Percentiles rank a stretch among this genome's conserved stretches.
Conservation (phyloP, 2,113 vertebrate genomes). For the Petrocephalus microphthalmus region DNA sequence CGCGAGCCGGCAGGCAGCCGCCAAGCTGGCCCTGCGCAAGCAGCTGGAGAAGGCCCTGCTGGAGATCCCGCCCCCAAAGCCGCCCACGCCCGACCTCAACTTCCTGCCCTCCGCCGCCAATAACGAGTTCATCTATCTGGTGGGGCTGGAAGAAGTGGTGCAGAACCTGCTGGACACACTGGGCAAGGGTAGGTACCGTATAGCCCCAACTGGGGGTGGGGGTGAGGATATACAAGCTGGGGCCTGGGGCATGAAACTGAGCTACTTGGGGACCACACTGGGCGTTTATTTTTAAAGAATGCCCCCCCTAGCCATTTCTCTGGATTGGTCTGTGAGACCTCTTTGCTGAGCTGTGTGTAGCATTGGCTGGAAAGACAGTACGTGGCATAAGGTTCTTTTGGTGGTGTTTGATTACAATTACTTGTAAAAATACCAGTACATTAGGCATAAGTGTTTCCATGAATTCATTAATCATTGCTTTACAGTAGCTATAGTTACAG, state of each 20-base stretch:
- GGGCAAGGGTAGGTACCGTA: constrained; percentile 64
- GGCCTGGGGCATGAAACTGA: neutral
- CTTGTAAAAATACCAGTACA: neutral
- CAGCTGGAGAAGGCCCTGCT: constrained; percentile 93
- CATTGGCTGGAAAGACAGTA: neutral
- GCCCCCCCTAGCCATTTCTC: neutral
- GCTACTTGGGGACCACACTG: neutral
- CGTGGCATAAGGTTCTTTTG: neutral
- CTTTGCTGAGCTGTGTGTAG: neutral
- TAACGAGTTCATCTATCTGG: constrained; percentile 94
- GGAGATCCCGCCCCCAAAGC: constrained; percentile 90
- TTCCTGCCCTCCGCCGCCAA: constrained; percentile 93
- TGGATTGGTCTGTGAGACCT: neutral
- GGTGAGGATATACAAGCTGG: neutral
- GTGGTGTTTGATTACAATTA: neutral
- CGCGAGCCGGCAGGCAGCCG: constrained; percentile 82
- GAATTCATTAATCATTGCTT: neutral
- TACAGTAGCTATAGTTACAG: neutral
- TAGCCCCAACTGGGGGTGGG: neutral
- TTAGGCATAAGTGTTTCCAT: neutral
- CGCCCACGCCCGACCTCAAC: constrained; percentile 79
- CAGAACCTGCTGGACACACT: constrained; percentile 86
- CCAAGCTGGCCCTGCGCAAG: constrained; percentile 86
- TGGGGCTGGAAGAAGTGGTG: constrained; percentile 92
- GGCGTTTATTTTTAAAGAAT: neutral